Conservation (phyloP, 2,797 vertebrate species). For the Phaenicophaeus curvirostris region DNA sequence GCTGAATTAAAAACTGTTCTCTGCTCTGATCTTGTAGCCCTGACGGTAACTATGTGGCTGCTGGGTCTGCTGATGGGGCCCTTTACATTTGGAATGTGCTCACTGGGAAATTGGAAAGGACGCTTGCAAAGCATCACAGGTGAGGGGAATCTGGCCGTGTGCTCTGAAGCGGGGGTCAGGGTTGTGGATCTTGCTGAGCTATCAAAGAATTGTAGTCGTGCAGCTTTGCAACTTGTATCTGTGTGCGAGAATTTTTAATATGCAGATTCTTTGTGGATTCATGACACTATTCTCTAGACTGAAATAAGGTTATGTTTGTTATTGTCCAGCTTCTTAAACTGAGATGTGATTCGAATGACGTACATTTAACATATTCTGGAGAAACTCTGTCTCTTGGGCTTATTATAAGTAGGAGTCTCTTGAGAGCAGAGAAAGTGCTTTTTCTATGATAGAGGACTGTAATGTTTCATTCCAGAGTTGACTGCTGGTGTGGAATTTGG, state of each 20-base stretch:
- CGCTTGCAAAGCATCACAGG: conserved; percentile 90
- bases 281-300: not conserved
- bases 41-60: conserved; percentile 88
- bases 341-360: not conserved
- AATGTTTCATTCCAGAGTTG: not conserved
- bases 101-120: conserved; percentile 89
- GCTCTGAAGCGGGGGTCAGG: not conserved
- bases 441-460: not conserved
- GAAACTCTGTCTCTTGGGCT: not conserved
- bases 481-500: not conserved
- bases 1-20: not conserved
- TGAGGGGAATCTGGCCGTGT: conserved; percentile 47
- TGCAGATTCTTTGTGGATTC: not conserved
- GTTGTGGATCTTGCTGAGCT: not conserved
- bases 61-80: conserved; percentile 90
- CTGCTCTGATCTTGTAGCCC: conserved; percentile 78
- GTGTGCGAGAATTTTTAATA: not conserved
- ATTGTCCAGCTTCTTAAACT: not conserved
- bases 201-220: not conserved
- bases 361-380: not conserved
- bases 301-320: not conserved
- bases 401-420: not conserved
- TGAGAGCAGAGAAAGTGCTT: not conserved
- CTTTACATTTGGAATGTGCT: conserved; percentile 93
- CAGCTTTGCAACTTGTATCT: not conserved